A percentile compares a stretch with the other conserved stretches of the same genome.
These are phyloP conservation scores for Drosophila peninsularis DNA, from an alignment of 2,888 invertebrate genomes.

Conservation along the genomic window DNA sequence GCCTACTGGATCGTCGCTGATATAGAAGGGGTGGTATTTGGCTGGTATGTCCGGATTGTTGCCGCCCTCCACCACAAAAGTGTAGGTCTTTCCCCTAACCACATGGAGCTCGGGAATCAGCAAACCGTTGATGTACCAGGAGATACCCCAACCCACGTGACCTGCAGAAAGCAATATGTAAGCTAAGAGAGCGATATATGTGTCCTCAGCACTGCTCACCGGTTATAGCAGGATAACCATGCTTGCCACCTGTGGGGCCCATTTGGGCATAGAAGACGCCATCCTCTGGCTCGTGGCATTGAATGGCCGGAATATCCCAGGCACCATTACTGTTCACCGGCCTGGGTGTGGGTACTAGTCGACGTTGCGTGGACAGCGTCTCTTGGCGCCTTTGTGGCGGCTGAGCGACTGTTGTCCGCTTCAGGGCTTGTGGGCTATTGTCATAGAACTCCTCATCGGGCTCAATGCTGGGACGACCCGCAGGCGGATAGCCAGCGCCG, in stretches of 20 bases:
- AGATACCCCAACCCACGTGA: slow-evolving; percentile 96
- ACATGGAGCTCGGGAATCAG: slow-evolving; percentile 96
- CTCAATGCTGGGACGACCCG: slow-evolving; percentile 61
- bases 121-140: slow-evolving; percentile 97
- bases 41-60: slow-evolving; percentile 91
- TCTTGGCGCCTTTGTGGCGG: slow-evolving; percentile 68
- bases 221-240: slow-evolving; percentile 95
- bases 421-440: slow-evolving; percentile 74
- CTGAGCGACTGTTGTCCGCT: slow-evolving; percentile 60
- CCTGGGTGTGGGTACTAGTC: slow-evolving; percentile 87
- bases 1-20: slow-evolving; percentile 96
- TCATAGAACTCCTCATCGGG: slow-evolving; percentile 72
- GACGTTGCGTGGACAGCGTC: slow-evolving; percentile 53
- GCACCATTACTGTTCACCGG: slow-evolving; percentile 87
- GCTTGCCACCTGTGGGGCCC: slow-evolving; percentile 96
- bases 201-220: slow-evolving; percentile 85
- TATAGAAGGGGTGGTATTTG: slow-evolving; percentile 96
- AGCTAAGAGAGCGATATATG: too few relatives aligned
- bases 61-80: slow-evolving; percentile 95
- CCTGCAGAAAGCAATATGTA: slow-evolving; percentile 86
- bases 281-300: slow-evolving; percentile 95
- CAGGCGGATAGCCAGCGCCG: slow-evolving; percentile 71
- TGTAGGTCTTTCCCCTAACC: slow-evolving; percentile 93
- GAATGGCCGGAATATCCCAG: slow-evolving; percentile 95
- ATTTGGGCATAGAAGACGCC: slow-evolving; percentile 96